Percentiles rank a stretch among this genome's conserved stretches.
Evolutionary conservation across 2,797 vertebrate genomes (phyloP).

Genomic region (Gadopsis marmoratus): DNA sequence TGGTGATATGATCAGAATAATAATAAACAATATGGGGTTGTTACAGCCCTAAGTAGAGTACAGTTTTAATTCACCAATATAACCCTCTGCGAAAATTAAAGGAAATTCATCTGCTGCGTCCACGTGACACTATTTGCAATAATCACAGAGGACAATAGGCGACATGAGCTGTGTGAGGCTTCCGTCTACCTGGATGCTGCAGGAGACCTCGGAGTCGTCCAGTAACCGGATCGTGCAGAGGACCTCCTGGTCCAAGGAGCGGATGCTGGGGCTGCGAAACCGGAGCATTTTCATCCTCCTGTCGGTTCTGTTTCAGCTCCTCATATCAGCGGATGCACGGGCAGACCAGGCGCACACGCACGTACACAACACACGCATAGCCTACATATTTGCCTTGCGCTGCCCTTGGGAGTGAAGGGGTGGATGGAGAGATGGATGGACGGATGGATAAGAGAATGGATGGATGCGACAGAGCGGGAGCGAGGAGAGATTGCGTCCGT

Average conservation of each 20-base stretch:
- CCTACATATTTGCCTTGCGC: slow-evolving; percentile 50
- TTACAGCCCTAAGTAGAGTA: not conserved
- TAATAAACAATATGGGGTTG: not conserved
- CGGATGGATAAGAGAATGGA: slow-evolving; percentile 59
- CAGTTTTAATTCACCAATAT: not conserved
- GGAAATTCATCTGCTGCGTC: slow-evolving; percentile 3
- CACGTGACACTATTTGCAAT: slow-evolving; percentile 56
- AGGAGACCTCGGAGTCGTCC: slow-evolving; percentile 96
- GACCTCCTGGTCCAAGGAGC: slow-evolving; percentile 93
- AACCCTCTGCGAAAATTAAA: not conserved
- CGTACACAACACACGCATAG: slow-evolving; percentile 18
- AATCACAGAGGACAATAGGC: slow-evolving; percentile 19
- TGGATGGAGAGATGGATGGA: slow-evolving; percentile 53
- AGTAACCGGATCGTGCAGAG: slow-evolving; percentile 94
- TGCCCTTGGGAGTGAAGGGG: slow-evolving; percentile 60
- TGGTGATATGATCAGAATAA: not conserved
- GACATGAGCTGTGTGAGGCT: slow-evolving; percentile 5
- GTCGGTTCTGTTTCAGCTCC: slow-evolving; percentile 83
- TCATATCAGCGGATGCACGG: slow-evolving; percentile 73
- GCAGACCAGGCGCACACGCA: slow-evolving; percentile 46
- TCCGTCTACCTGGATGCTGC: slow-evolving; percentile 92
- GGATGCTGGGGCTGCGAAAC: slow-evolving; percentile 96
- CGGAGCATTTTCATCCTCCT: slow-evolving; percentile 95
- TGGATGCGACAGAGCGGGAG: slow-evolving; percentile 63
- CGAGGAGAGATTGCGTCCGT: slow-evolving; percentile 66